Evolutionary conservation across 53 echinoderm and acorn worm species (phyloP).

Genomic region (Temnopleurus reevesii): DNA sequence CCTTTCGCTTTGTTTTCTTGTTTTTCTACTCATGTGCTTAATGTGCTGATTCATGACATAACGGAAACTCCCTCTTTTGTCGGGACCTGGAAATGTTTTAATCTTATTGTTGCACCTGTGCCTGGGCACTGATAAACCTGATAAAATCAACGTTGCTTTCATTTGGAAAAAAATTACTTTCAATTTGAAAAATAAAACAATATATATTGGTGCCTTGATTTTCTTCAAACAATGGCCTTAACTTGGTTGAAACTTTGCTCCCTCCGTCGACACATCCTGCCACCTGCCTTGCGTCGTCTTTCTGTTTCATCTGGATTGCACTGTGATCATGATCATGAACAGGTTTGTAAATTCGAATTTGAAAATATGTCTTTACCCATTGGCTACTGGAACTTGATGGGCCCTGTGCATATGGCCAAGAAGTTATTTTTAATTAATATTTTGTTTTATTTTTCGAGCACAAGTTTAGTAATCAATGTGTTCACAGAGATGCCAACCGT

Average conservation of each 20-base stretch:
- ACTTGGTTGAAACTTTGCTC: slow-evolving; percentile 80
- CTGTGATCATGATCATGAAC: slow-evolving; percentile 6
- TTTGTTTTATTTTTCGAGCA: too few relatives aligned
- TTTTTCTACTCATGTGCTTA: too few relatives aligned
- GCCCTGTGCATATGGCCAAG: too few relatives aligned
- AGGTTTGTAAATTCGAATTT: not conserved
- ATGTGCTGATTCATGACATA: not conserved
- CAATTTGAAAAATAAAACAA: not conserved
- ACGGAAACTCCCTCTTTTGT: not conserved
- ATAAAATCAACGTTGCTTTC: not conserved
- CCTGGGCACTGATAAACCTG: not conserved
- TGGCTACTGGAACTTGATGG: too few relatives aligned
- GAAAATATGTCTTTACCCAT: too few relatives aligned
- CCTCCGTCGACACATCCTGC: slow-evolving; percentile 64
- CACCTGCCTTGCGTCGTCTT: slow-evolving; percentile 18
- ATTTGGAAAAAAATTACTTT: not conserved
- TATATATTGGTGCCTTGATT: not conserved
- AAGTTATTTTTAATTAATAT: too few relatives aligned
- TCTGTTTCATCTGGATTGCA: slow-evolving; percentile 26
- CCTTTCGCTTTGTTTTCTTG: not conserved
- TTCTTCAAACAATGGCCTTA: slow-evolving; percentile 62
- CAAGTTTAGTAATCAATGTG: too few relatives aligned
- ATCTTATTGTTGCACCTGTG: not conserved
- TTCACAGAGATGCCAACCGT: too few relatives aligned
- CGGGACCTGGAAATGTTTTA: not conserved